Percentiles rank a stretch among this genome's conserved stretches.
Evolutionary conservation across 2,888 invertebrate species (phyloP).

Genomic region (Muschampia plurimacula): DNA sequence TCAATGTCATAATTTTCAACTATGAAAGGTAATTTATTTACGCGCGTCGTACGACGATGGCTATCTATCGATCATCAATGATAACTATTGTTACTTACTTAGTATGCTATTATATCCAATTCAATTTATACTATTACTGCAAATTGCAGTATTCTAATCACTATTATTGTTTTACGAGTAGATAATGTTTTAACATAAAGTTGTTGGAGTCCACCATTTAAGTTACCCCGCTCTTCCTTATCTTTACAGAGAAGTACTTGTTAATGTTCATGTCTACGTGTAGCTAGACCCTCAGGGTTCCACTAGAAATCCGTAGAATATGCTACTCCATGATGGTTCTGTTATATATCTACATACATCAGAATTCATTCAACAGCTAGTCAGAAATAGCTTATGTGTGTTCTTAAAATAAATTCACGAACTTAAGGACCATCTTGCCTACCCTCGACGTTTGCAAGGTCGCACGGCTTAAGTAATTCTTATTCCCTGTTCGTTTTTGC

Average conservation of each 20-base stretch:
- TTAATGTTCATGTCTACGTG: no score
- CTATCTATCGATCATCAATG: constrained; percentile 34
- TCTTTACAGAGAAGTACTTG: no score
- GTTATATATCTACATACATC: not conserved
- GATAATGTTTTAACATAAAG: no score
- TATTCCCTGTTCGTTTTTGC: not conserved
- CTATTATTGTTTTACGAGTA: no score
- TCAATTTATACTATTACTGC: not conserved
- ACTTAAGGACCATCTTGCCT: not conserved
- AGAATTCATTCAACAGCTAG: not conserved
- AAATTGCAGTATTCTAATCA: not conserved
- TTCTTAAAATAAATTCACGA: constrained; percentile 13
- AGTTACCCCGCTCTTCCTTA: no score
- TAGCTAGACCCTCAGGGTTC: no score
- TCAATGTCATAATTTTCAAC: constrained; percentile 16
- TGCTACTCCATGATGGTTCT: not conserved
- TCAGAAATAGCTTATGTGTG: not conserved
- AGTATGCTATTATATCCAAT: not conserved
- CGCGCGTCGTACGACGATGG: constrained; percentile 29
- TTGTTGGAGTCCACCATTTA: no score
- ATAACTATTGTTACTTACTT: constrained; percentile 9
- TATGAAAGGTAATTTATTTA: constrained; percentile 41
- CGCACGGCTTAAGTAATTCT: constrained; percentile 4
- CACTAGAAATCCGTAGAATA: not conserved
- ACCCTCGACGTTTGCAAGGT: constrained; percentile 4